Conservation (phyloP, 2,113 vertebrate genomes). For the Cacatua alba region DNA sequence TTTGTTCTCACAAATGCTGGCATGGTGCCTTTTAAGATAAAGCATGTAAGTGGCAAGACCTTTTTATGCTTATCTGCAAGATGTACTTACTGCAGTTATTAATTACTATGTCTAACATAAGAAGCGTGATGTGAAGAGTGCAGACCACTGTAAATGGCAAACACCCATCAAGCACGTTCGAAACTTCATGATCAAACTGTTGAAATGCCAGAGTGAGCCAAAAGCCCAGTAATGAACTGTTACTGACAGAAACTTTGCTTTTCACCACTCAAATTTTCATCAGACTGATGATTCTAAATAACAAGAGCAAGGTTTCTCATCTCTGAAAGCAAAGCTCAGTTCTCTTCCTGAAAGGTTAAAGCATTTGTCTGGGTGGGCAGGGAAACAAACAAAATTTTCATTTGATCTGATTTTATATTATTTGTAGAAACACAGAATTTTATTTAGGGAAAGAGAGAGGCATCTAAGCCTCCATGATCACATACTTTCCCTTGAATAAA, state of each 20-base stretch:
- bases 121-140: neutral
- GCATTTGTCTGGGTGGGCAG: neutral
- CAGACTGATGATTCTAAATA: neutral
- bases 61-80: neutral
- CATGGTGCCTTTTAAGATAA: neutral
- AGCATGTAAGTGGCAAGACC: neutral
- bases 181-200: neutral
- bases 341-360: neutral
- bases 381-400: neutral
- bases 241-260: neutral
- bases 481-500: neutral
- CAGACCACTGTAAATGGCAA: neutral
- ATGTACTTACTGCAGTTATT: neutral
- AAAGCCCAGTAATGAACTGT: neutral
- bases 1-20: neutral
- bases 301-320: neutral
- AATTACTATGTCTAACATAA: neutral
- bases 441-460: neutral
- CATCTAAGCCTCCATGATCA: neutral
- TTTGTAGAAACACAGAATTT: neutral
- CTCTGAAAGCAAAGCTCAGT: neutral
- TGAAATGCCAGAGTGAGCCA: neutral
- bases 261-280: neutral
- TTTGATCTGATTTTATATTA: neutral
- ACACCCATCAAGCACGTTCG: neutral